These are phyloP conservation scores for Cepaea nemoralis DNA, from an alignment of 1,140 invertebrate species.

Conservation along the genomic window DNA sequence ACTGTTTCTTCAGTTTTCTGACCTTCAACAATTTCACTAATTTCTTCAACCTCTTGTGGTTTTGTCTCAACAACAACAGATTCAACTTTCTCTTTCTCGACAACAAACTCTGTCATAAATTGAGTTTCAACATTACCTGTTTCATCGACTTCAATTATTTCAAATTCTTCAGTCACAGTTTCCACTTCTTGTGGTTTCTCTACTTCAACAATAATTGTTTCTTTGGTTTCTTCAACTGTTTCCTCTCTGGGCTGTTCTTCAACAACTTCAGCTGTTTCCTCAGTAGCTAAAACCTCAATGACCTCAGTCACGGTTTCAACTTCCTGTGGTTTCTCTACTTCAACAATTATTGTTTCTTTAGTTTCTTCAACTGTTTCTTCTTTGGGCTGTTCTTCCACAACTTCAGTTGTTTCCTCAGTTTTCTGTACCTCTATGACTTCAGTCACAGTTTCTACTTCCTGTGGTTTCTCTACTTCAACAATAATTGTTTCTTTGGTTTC, in stretches of 20 bases:
- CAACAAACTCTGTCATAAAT: constrained; percentile 32
- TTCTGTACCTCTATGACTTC: not conserved
- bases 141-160: constrained; percentile 44
- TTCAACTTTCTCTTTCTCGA: constrained; percentile 38
- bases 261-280: constrained; percentile 31
- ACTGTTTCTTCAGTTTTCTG: constrained; percentile 37
- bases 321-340: constrained; percentile 40
- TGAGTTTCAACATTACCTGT: constrained; percentile 39
- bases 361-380: constrained; percentile 44
- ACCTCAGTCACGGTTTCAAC: constrained; percentile 22
- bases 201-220: constrained; percentile 36
- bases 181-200: constrained; percentile 40
- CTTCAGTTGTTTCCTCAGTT: not conserved
- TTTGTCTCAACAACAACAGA: constrained; percentile 37
- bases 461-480: not conserved
- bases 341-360: constrained; percentile 42
- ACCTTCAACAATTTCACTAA: constrained; percentile 27
- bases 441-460: not conserved
- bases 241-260: constrained; percentile 31
- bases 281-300: constrained; percentile 35
- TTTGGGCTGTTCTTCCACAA: constrained; percentile 37
- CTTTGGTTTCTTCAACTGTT: constrained; percentile 35
- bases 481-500: not conserved
- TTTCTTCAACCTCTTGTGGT: constrained; percentile 34
- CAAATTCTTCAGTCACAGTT: constrained; percentile 29